Evolutionary conservation across 2,113 vertebrate genomes (phyloP), one percentile per base, ranked within the genome.

Genomic region (Bagarius yarrelli): DNA sequence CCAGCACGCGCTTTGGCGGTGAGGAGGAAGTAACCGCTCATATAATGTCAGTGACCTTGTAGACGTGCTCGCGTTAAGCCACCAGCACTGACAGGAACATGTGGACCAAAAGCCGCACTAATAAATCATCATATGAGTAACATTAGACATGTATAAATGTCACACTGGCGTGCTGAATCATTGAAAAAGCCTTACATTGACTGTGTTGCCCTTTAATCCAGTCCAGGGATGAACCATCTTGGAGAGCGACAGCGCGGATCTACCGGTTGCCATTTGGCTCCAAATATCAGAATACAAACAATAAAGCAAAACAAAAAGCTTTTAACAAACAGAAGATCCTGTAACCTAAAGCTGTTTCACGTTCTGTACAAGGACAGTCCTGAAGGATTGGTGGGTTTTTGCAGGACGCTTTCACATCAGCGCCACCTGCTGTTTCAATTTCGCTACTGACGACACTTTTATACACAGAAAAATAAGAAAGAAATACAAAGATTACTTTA

Each of bases 191-290:
- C 81, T 71, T 88, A 84, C 76, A 30, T n/a, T 82, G 25, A 27
- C 78, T 30, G 52, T 32, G 36, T 66, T 74, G 30, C 66, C 16
- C 32, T 78, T 83, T 56, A 60, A 71, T 84, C 50, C 60, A 47
- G 72, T 14, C 81, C 85, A 81, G 34, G 82, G 82, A 81, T 80
- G 85, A 73, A 90, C 74, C 23, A 70, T 50, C 78, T 79, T 83
- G 86, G 83, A 86, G 53, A 91, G 44, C 55, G 78, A 59, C 52
- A 78, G 50, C 61, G 80, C 80, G 32, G 82, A 82, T 50, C 82
- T 85, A 73, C 63, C 81, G 57, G 59, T 53, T 4, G 83, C 87
- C 91, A 92, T 90, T 72, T 23, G 77, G 40, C 9, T 36, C 32
- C 25, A 44, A 67, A 76, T 13, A 27, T 3, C 21, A 60, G 36